Evolutionary conservation across 1,140 invertebrate genomes (phyloP).

Genomic region (Halesus radiatus): DNA sequence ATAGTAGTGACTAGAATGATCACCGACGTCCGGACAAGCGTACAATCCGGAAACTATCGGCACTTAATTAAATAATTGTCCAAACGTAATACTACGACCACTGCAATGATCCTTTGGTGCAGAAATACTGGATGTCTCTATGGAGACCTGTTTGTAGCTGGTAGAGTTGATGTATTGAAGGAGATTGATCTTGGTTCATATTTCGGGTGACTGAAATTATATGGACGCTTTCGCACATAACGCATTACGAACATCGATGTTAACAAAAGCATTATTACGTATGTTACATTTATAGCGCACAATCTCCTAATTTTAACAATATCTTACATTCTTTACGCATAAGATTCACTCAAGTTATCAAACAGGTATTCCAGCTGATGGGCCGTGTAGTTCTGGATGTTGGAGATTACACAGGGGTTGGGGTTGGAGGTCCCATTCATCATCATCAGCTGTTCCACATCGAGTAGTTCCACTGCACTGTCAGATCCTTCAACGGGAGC

Average conservation of each 20-base stretch:
- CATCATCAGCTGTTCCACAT: conserved; percentile 65
- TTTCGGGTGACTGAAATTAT: conserved; percentile 14
- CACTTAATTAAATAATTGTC: conserved; percentile 39
- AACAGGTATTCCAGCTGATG: conserved; percentile 72
- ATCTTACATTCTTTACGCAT: conserved; percentile 66
- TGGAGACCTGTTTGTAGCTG: conserved; percentile 47
- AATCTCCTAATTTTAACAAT: conserved; percentile 42
- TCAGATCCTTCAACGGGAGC: conserved; percentile 50
- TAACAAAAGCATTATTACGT: conserved; percentile 36
- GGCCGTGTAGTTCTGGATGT: conserved; percentile 69
- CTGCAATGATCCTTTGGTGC: conserved; percentile 68
- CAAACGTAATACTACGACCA: conserved; percentile 62
- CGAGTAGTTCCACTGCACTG: conserved; percentile 52
- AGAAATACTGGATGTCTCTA: conserved; percentile 47
- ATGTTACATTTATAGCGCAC: conserved; percentile 62
- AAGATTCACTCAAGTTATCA: conserved; percentile 73
- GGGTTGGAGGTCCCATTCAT: conserved; percentile 65
- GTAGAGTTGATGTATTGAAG: conserved; percentile 23
- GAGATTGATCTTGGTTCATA: conserved; percentile 43
- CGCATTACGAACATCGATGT: conserved; percentile 20
- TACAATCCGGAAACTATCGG: conserved; percentile 24
- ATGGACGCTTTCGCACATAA: conserved; percentile 15
- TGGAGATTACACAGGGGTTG: conserved; percentile 65
- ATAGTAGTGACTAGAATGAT: conserved; percentile 69
- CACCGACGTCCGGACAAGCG: conserved; percentile 30